phyloP scores from a whole-genome alignment of 2,113 vertebrate genomes.

The Ondatra zibethicus region DNA sequence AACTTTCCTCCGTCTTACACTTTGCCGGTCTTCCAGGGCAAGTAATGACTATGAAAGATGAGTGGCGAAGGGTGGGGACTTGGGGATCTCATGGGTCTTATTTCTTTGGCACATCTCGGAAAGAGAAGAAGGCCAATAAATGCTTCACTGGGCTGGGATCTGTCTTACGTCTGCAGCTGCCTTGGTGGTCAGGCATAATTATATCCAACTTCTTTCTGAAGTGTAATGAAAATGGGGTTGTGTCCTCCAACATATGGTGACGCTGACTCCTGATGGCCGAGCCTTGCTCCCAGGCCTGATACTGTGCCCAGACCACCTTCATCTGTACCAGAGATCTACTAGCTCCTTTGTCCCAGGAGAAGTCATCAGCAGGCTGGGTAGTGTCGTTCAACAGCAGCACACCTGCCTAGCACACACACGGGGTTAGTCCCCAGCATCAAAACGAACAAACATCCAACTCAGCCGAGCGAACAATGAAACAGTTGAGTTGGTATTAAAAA shows the following conservation, averaged over 20 bases:
- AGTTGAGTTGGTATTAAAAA: background rate
- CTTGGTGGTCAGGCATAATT: background rate
- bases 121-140: background rate
- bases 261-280: background rate
- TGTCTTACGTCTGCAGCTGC: background rate
- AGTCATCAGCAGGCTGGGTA: background rate
- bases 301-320: background rate
- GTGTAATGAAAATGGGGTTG: background rate
- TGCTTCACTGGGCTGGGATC: background rate
- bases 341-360: background rate
- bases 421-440: no score
- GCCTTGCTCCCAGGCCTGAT: background rate
- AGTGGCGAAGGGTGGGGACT: conserved; percentile 21
- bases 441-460: background rate
- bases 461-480: background rate
- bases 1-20: conserved; percentile 67
- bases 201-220: background rate
- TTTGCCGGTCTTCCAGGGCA: conserved; percentile 60
- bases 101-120: background rate
- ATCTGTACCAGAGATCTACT: background rate
- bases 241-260: background rate
- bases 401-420: no score
- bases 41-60: conserved; percentile 64
- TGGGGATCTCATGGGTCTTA: conserved; percentile 9
- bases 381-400: background rate